Evolutionary conservation across 2,113 vertebrate species (phyloP).

Genomic region (Notothenia coriiceps): DNA sequence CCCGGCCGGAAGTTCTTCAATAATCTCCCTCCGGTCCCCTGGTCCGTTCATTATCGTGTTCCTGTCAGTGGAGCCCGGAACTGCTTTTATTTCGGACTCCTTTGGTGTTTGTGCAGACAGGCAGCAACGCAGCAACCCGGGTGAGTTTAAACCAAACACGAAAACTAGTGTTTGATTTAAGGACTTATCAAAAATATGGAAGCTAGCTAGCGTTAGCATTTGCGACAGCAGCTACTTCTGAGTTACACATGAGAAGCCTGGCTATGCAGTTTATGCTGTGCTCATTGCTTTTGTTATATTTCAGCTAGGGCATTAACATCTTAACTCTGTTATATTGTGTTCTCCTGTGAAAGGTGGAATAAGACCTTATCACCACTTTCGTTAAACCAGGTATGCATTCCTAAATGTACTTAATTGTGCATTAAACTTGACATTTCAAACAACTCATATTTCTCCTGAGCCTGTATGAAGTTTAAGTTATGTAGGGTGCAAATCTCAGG

Average conservation of each 20-base stretch:
- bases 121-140: neutral
- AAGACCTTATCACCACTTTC: no score
- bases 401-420: neutral
- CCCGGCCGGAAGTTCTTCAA: neutral
- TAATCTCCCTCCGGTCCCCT: neutral
- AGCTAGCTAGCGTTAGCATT: slow-evolving; percentile 12
- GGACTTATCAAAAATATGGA: neutral
- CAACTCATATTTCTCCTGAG: no score
- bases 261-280: neutral
- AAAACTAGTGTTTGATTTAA: neutral
- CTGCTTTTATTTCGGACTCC: neutral
- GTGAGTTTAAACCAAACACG: neutral
- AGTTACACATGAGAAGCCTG: neutral
- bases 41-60: neutral
- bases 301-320: neutral
- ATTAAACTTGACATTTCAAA: neutral
- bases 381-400: no score
- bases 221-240: neutral
- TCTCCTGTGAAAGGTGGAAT: neutral
- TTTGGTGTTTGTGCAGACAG: neutral
- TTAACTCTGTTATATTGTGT: neutral
- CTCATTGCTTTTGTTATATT: neutral
- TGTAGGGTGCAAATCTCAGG: neutral
- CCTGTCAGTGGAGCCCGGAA: neutral
- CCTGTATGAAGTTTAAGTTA: neutral